phyloP scores from a whole-genome alignment of 23 tunicate genomes.

The Trididemnum miniatum region DNA sequence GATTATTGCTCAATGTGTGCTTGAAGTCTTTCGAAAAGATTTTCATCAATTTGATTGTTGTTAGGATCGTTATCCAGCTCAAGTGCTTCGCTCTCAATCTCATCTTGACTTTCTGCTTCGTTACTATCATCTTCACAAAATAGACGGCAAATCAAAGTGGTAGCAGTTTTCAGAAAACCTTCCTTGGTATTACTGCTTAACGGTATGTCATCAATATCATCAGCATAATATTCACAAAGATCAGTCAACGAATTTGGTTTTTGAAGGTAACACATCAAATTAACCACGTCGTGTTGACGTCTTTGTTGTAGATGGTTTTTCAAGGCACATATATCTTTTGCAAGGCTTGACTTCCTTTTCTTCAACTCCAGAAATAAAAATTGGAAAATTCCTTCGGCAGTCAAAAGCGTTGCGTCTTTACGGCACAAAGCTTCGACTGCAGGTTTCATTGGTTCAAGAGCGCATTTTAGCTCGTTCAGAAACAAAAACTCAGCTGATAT shows the following conservation, averaged over 20 bases:
- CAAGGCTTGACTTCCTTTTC: conserved; percentile 21
- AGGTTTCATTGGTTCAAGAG: conserved; percentile 26
- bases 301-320: conserved; percentile 32
- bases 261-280: conserved; percentile 20
- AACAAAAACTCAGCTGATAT: conserved; percentile 20
- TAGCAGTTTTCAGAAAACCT: conserved; percentile 30
- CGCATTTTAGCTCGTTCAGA: conserved; percentile 15
- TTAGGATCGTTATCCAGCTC: conserved; percentile 22
- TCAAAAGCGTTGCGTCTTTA: conserved; percentile 18
- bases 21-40: conserved; percentile 14
- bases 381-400: conserved; percentile 19
- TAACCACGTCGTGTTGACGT: conserved; percentile 25
- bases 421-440: conserved; percentile 9
- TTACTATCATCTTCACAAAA: conserved; percentile 18
- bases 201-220: conserved; percentile 19
- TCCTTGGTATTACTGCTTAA: conserved; percentile 6
- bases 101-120: conserved; percentile 18
- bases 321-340: conserved; percentile 21
- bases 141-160: conserved; percentile 14
- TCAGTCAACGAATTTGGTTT: conserved; percentile 18
- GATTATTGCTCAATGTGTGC: conserved; percentile 10
- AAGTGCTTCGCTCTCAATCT: not conserved
- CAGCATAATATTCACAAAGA: conserved; percentile 11
- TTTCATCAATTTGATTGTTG: conserved; percentile 1
- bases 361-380: conserved; percentile 8